phyloP scores from a whole-genome alignment of 2,797 vertebrate genomes.

The Gastrophryne carolinensis region DNA sequence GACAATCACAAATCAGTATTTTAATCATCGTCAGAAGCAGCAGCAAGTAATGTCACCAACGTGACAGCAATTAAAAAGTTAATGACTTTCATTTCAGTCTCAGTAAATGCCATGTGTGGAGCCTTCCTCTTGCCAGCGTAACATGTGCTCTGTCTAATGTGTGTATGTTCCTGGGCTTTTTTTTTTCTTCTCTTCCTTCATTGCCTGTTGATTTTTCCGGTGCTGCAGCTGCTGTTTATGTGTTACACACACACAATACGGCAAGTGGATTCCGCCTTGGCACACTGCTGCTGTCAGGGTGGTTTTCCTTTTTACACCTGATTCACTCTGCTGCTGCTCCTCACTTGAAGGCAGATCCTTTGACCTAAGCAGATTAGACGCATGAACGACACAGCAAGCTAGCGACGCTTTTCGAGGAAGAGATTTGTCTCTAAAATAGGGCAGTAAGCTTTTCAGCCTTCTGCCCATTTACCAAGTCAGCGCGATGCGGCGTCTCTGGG shows the following conservation, averaged over 20 bases:
- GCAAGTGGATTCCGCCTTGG: conserved; percentile 53
- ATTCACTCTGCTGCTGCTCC: conserved; percentile 49
- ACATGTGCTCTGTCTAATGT: background rate
- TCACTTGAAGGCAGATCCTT: conserved; percentile 63
- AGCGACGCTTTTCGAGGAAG: conserved; percentile 67
- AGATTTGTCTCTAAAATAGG: conserved; percentile 88
- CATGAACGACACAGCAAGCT: conserved; percentile 67
- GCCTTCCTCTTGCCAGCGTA: background rate
- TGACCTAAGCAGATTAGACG: conserved; percentile 84
- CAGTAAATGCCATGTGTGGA: conserved; percentile 5
- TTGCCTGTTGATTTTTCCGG: conserved; percentile 5
- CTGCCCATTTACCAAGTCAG: conserved; percentile 75
- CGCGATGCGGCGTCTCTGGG: conserved; percentile 60
- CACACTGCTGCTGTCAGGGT: conserved; percentile 36
- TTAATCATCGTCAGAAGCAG: background rate
- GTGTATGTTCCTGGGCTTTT: background rate
- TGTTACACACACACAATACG: background rate
- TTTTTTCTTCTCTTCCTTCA: background rate
- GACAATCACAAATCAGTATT: conserved; percentile 6
- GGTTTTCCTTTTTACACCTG: conserved; percentile 51
- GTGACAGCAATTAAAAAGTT: conserved; percentile 20
- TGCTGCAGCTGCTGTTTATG: conserved; percentile 29
- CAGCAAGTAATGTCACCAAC: conserved; percentile 22
- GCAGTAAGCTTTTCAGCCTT: conserved; percentile 80
- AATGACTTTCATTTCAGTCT: background rate